Percentiles rank a stretch among this genome's conserved stretches.
These are phyloP conservation scores for Heptranchias perlo DNA, from an alignment of 2,113 vertebrate genomes.

Conservation along the genomic window DNA sequence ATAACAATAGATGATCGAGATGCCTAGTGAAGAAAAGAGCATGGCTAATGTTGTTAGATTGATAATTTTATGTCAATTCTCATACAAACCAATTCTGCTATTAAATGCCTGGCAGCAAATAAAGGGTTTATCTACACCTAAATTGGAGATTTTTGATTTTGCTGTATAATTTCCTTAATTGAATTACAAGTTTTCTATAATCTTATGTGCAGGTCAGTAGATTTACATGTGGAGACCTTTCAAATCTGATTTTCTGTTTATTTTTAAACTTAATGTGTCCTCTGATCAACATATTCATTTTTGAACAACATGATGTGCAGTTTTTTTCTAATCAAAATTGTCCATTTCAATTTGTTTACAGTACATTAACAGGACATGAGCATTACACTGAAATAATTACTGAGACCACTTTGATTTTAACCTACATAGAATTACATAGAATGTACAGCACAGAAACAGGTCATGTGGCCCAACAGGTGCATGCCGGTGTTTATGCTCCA, in stretches of 20 bases:
- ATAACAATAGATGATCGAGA: background rate
- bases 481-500: too few relatives aligned
- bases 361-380: background rate
- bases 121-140: background rate
- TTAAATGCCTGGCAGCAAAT: background rate
- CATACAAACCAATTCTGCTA: background rate
- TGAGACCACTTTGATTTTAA: background rate
- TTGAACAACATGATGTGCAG: background rate
- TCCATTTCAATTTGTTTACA: background rate
- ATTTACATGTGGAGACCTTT: background rate
- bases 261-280: background rate
- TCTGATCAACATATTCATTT: constrained; percentile 11
- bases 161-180: background rate
- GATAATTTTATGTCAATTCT: background rate
- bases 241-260: background rate
- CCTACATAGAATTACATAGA: too few relatives aligned
- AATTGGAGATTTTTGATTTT: background rate
- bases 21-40: background rate
- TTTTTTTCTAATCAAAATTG: background rate
- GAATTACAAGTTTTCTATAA: background rate
- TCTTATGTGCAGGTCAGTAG: background rate
- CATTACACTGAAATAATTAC: background rate
- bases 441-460: too few relatives aligned
- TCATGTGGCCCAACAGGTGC: too few relatives aligned
- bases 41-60: background rate